Base-by-base conservation (phyloP, 2,113 vertebrate genomes). In the Fulica atra region DNA sequence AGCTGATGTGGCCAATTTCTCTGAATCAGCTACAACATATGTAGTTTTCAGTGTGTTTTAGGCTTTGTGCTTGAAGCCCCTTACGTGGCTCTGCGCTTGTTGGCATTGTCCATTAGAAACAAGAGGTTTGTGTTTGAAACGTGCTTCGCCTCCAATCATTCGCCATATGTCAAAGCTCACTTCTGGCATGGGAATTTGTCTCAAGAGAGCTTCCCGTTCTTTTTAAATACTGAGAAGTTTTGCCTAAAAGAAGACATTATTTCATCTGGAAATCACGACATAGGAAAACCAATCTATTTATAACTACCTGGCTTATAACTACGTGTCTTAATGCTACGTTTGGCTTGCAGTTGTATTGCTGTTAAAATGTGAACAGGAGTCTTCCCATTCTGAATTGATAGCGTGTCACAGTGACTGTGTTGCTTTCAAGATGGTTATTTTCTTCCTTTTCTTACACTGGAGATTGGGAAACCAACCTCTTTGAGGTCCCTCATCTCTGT, bases 1-100 rank as follows among this genome's bases (percentile, higher is more conserved):
- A 94, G 76, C 78, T 88, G 93, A 84, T 72, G 54, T 68, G 53
- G 81, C 33, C 50, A 68, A 79, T 92, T 86, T 94, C 80, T 95
- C 71, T 84, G 81, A 69, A 53, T 66, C 77, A 95, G 56, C 89
- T 63, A 36, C 53, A 26, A 71, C 92, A 54, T 88, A 60, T n/a
- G 76, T 50, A 54, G 66, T 77, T 85, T 93, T 86, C 33, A 66
- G 4, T 48, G 72, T 46, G 59, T 42, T 23, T 81, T 92, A 16
- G 7, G 44, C 86, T 97, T 86, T 90, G 64, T 85, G 38, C 66
- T 92, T 68, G 50, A 77, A 96, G 63, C 25, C 53, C 69, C 68
- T 69, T 72, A 44, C 38, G 71, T 51, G 92, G 82, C 85, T 35
- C 21, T 69, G 31, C 72, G n/a, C 80, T 78, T 72, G 68, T 38